Base-by-base conservation (phyloP, 2,113 vertebrate species). In the Thinocorus orbignyianus region DNA sequence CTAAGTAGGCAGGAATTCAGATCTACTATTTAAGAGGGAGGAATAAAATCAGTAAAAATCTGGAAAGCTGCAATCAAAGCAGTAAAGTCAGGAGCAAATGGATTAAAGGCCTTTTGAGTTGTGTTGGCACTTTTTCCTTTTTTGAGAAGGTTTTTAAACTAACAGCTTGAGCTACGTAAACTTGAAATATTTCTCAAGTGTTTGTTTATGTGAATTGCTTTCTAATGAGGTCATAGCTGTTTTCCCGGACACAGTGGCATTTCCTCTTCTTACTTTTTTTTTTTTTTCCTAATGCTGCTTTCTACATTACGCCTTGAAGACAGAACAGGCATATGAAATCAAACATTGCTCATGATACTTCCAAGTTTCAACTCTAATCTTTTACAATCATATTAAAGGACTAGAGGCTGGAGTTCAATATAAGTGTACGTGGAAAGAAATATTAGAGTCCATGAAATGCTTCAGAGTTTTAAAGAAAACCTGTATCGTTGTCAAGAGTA, bases 151-250 rank as follows among this genome's bases (percentile, higher is more conserved):
- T 88, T 97, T 97, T 93, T 94, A 87, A 86, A 95, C 70, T 74
- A 95, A 85, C 85, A 95, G 68, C 83, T 82, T 92, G 83, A 91
- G 85, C 87, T 95, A 86, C 83, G 70, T 96, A 95, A 95, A 97
- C 90, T 95, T 94, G 78, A 95, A 96, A 96, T 97, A 92, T 82
- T 95, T 97, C 90, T 97, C 72, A 97, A 96, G 94, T 97, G 94
- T 97, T 92, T 97, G 96, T 97, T 95, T 96, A 92, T 93, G 89
- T 91, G 95, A 97, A 97, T 97, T 88, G 55, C 88, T 97, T 93
- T 93, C 79, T 94, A 89, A 95, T 97, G 96, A 97, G 93, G 93
- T 97, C 95, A 97, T 88, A 86, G 82, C 86, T 96, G 88, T 96
- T 96, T 97, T 97, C 91, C 93, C 0, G 82, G 84, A 96, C 76